Base-by-base conservation (phyloP, 2,113 vertebrate species). In the Coptodon bakossiorum region DNA sequence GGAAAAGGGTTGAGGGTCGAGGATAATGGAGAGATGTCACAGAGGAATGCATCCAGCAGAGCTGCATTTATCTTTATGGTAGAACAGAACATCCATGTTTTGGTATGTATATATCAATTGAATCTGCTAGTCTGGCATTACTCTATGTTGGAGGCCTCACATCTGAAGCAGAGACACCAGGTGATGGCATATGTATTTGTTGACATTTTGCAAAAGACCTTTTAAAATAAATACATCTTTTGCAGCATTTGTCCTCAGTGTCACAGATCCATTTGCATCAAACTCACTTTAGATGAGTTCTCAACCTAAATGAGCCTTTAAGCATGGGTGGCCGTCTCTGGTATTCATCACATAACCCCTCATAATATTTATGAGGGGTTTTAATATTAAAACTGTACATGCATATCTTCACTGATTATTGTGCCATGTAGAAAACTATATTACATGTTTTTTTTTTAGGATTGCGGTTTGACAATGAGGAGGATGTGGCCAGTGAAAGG, bases 1-100 rank as follows among this genome's bases (percentile, higher is more conserved):
- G 81, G 76, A 91, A 78, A 83, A 80, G 84, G 88, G 45, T 86
- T 76, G 76, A 80, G 80, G 89, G 81, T 71, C 56, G 89, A 63
- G 85, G 81, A 93, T 91, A 93, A 94, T 93, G 90, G 91, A 89
- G 63, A 92, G 79, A 92, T 91, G 90, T 92, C 90, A 93, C 83
- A 56, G 80, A 93, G 88, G 86, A 80, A 85, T 84, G 81, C 83
- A 81, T 91, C 88, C 79, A 80, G 71, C 86, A 45, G 82, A 43
- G 61, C 48, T 63, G 83, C 80, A 89, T 93, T 88, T 88, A 36
- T 91, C 86, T 84, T 93, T 83, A 92, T 48, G 63, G 45, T 43
- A 52, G 82, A 79, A 82, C 5, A 10, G 81, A 71, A 73, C 82
- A 82, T 85, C 73, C 57, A 19, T 34, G 82, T 85, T 90, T 90